Conservation (phyloP, 2,113 vertebrate genomes). For the Sminthopsis crassicaudata region DNA sequence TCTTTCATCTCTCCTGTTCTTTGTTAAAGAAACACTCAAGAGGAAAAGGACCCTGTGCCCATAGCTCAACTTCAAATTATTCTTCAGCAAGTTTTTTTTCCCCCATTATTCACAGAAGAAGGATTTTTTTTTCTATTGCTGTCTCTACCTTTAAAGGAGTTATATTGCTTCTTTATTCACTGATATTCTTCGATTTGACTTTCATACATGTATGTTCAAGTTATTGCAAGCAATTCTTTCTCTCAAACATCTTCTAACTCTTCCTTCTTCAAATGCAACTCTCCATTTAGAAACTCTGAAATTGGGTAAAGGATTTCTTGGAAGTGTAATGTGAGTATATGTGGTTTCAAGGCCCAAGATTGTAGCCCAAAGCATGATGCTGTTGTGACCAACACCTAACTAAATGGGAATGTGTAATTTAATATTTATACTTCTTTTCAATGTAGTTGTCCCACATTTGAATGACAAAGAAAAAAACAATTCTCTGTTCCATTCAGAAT, state of each 20-base stretch:
- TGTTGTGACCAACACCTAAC: background rate
- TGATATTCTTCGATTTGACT: conserved; percentile 65
- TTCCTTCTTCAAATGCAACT: background rate
- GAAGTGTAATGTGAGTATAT: background rate
- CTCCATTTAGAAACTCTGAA: background rate
- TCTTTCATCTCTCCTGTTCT: background rate
- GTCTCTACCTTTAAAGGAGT: conserved; percentile 54
- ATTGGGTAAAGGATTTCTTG: background rate
- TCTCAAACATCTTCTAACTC: background rate
- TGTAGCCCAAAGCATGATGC: background rate
- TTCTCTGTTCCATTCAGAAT: conserved; percentile 35
- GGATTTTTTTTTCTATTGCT: conserved; percentile 55
- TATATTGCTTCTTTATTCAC: conserved; percentile 70
- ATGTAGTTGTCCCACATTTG: conserved; percentile 55
- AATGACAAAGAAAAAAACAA: conserved; percentile 73
- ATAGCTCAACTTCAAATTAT: background rate
- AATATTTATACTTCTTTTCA: conserved; percentile 65
- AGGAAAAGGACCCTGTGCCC: background rate
- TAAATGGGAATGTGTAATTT: conserved; percentile 39
- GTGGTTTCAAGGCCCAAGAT: background rate
- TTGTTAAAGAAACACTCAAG: conserved; percentile 50
- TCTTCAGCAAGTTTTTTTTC: background rate
- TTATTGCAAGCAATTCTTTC: conserved; percentile 68
- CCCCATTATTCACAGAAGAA: background rate
- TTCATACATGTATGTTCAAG: conserved; percentile 67